These are phyloP conservation scores for Puffinus mauretanicus DNA, from an alignment of 2,113 vertebrate species.

Conservation along the genomic window DNA sequence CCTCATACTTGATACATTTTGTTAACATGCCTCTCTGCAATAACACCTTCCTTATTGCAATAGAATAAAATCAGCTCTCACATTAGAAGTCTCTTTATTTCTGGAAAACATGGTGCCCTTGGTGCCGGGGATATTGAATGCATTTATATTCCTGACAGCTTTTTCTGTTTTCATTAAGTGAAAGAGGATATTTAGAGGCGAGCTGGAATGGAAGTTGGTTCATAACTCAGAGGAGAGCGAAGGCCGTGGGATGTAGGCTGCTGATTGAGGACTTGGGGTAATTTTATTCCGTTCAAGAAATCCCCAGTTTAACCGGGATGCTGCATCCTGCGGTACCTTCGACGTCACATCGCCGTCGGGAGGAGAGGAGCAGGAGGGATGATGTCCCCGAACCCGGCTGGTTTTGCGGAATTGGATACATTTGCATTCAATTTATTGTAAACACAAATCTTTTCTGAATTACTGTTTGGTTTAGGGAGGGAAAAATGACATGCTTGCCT, in stretches of 20 bases:
- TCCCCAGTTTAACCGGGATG: not conserved
- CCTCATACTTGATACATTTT: not conserved
- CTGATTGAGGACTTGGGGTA: not conserved
- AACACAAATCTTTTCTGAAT: not conserved
- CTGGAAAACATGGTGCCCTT: not conserved
- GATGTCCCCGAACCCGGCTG: rapidly evolving
- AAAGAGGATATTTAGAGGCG: not conserved
- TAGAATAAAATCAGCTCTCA: not conserved
- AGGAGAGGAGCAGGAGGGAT: not conserved
- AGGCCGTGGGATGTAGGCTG: not conserved
- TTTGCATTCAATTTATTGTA: not conserved
- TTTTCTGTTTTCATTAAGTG: not conserved
- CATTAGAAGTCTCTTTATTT: not conserved
- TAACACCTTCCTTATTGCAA: not conserved
- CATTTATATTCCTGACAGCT: conserved; percentile 57
- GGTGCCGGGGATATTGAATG: not conserved
- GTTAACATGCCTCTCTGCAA: not conserved
- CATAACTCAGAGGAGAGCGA: not conserved
- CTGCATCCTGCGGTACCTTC: rapidly evolving
- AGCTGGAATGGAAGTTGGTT: not conserved
- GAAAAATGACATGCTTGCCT: not conserved
- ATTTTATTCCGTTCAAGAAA: not conserved
- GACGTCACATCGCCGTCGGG: rapidly evolving
- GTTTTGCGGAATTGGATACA: not conserved
- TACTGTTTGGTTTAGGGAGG: not conserved